Percentiles rank a stretch among this genome's conserved stretches.
Evolutionary conservation across 2,113 vertebrate species (phyloP).

Genomic region (Mormyrus iriodes): DNA sequence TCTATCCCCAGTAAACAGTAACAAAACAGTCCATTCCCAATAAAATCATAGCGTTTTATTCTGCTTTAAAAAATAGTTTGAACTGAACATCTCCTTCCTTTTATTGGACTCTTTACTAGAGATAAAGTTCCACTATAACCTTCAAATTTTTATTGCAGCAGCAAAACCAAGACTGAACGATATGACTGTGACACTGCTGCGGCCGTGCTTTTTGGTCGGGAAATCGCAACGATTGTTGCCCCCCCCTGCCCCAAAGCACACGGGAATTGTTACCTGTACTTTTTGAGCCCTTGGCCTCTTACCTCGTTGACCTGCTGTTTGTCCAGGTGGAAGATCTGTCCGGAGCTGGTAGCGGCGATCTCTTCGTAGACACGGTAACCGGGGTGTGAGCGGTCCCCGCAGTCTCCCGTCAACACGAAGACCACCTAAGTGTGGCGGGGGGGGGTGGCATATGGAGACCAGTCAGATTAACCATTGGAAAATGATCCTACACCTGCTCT

Average conservation of each 20-base stretch:
- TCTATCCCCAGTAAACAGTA: slow-evolving; percentile 25
- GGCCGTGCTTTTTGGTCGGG: not conserved
- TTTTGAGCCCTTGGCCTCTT: slow-evolving; percentile 35
- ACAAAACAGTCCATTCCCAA: not conserved
- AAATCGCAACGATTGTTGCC: not conserved
- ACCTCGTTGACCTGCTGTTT: slow-evolving; percentile 93
- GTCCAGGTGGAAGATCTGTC: slow-evolving; percentile 91
- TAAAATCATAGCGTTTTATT: not conserved
- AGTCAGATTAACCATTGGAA: not conserved
- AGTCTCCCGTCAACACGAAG: slow-evolving; percentile 89
- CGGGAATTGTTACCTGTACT: not conserved
- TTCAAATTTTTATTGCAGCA: not conserved
- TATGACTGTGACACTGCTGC: no score
- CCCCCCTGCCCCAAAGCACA: not conserved
- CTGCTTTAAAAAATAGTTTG: not conserved
- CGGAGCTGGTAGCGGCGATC: slow-evolving; percentile 81
- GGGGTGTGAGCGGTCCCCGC: slow-evolving; percentile 82
- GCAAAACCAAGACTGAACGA: not conserved
- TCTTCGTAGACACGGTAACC: slow-evolving; percentile 86
- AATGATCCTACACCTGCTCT: not conserved
- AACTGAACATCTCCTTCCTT: not conserved
- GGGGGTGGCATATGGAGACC: not conserved
- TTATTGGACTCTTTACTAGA: not conserved
- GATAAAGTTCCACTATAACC: not conserved
- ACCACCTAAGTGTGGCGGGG: slow-evolving; percentile 66